Evolutionary conservation across 1,140 invertebrate genomes (phyloP), one percentile per base, ranked within the genome.

Genomic region (Formica selysi): DNA sequence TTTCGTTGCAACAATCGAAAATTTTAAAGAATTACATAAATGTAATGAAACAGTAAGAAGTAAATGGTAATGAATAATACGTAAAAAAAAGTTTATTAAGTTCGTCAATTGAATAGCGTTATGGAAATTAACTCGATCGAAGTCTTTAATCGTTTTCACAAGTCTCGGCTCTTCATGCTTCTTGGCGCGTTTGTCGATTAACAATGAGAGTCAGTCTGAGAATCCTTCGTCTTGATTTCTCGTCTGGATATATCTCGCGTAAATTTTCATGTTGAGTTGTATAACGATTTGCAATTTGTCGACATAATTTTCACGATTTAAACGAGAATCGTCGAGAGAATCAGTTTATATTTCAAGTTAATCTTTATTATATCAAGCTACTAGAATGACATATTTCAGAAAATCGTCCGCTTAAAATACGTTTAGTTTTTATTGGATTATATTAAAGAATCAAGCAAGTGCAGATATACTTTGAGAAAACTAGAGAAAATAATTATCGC

Each of bases 191-290:
- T 78, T 16, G 16, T 29, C 61, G 89, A 90, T 86, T 90, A 88
- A 65, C 88, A 90, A 90, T 88, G 81, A 90, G 86, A 22, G 26
- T 73, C 71, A 38, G 41, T 85, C 70, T 54, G 57, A 26, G 48
- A 62, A 44, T 85, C 73, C 26, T 76, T 32, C 70, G 36, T 22
- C 73, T n/a, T 65, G 74, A 68, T 86, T 89, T 48, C 83, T 76
- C 80, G 70, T 81, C 76, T 51, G 76, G 59, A 86, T 76, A 70
- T 87, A 48, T 76, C 32, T 51, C 70, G 67, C 73, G 44, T 68
- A 32, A 88, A 67, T 89, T 85, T 89, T 65, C 65, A 59, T 76
- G 79, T 29, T 48, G 38, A 32, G 38, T 54, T 38, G 54, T 38
- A 54, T 48, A 48, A 61, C 67, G 54, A 83, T 70, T 83, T 83